Evolutionary conservation across 2,113 vertebrate species (phyloP), one percentile per base, ranked within the genome.

Genomic region (Erythrolamprus reginae): DNA sequence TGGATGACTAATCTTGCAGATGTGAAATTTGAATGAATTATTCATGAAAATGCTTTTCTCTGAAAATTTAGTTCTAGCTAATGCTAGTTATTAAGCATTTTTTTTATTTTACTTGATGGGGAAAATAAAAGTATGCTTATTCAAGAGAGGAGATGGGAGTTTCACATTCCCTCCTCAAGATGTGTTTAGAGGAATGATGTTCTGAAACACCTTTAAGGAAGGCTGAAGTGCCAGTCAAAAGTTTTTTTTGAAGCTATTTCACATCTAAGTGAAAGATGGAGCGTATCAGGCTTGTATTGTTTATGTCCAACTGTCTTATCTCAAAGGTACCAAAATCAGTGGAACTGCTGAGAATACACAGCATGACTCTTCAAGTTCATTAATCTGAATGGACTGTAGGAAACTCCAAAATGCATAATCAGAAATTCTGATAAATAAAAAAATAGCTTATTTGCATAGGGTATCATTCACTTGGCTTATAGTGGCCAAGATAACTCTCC

Each of bases 1-100:
- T 97, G 97, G 97, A 97, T 97, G 97, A 97, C 97, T 97, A 97
- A 97, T 97, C 97, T 97, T 97, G 97, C 97, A 97, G 97, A 97
- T 97, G 97, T 97, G 97, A 97, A 96, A 96, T 96, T 96, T 96
- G 91, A 95, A 97, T 97, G 97, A 97, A 97, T 97, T 97, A 97
- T 97, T 97, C 97, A 97, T 97, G 97, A 96, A 96, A 95, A 96
- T 88, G 95, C 96, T 97, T 96, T 97, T 96, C 95, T 96, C 95
- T 96, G 96, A 98, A 97, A 96, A 96, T 97, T 97, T 95, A 96
- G 96, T 97, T 97, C 96, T 94, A 96, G 96, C 96, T 97, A 96
- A 96, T 96, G 97, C 95, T 94, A 96, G 96, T 97, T 97, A 97
- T 97, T 96, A 96, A 97, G 97, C 95, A 97, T 95, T 96, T 97